A percentile compares a stretch with the other conserved stretches of the same genome.
phyloP scores from a whole-genome alignment of 2,888 invertebrate species.

The Cactoblastis cactorum region DNA sequence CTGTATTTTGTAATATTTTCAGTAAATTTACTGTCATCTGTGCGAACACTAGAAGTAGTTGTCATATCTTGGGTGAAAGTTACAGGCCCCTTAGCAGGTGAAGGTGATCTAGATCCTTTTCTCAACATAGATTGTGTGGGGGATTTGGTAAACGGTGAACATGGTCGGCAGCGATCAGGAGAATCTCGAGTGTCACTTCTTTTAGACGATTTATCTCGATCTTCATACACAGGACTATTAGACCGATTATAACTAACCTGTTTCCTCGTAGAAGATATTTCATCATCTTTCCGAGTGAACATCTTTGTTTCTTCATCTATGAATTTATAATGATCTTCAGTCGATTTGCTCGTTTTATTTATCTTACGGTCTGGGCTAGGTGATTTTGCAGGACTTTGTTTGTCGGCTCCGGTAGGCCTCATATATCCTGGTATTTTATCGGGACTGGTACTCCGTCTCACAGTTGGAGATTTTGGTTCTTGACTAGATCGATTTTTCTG shows the following conservation, averaged over 20 bases:
- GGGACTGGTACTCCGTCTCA: conserved; percentile 29
- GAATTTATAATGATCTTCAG: conserved; percentile 58
- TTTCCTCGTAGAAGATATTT: conserved; percentile 16
- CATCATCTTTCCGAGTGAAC: conserved; percentile 40
- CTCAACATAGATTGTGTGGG: conserved; percentile 23
- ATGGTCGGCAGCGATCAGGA: conserved; percentile 22
- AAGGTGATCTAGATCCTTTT: conserved; percentile 38
- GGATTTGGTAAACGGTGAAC: background rate
- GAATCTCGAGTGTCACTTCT: conserved; percentile 28
- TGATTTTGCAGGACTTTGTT: conserved; percentile 27
- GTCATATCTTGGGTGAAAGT: conserved; percentile 29
- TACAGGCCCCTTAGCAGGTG: conserved; percentile 42
- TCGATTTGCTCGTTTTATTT: conserved; percentile 32
- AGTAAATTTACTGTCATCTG: conserved; percentile 22
- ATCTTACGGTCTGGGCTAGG: conserved; percentile 36
- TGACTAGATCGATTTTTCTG: background rate
- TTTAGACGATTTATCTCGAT: conserved; percentile 31
- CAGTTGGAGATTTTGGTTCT: conserved; percentile 17
- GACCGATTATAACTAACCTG: conserved; percentile 8
- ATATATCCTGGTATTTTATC: conserved; percentile 49
- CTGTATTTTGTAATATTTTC: conserved; percentile 20
- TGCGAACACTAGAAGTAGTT: conserved; percentile 21
- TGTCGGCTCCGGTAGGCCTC: conserved; percentile 41
- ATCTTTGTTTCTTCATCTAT: conserved; percentile 67
- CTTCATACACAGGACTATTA: conserved; percentile 16